A percentile compares a stretch with the other conserved stretches of the same genome.
phyloP scores from a whole-genome alignment of 1,140 invertebrate species.

The Drosophila saltans region DNA sequence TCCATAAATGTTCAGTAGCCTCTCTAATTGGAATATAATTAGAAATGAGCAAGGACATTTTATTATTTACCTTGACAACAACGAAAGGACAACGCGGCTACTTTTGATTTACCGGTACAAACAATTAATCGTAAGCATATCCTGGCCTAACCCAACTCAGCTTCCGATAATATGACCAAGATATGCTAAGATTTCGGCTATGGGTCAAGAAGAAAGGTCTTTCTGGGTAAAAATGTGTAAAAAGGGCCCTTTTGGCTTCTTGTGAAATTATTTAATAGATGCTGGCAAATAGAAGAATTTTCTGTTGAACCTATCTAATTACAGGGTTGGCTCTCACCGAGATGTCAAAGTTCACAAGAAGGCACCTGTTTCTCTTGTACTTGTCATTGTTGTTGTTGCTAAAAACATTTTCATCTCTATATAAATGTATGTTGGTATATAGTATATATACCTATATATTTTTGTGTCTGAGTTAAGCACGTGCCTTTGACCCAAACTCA shows the following conservation, averaged over 20 bases:
- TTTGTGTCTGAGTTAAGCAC: conserved; percentile 41
- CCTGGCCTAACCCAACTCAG: neutral
- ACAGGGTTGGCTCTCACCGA: neutral
- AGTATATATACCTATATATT: conserved; percentile 28
- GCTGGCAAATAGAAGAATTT: neutral
- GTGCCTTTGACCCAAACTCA: conserved; percentile 41
- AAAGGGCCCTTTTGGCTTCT: neutral
- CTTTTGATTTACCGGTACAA: no score
- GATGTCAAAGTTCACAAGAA: conserved; percentile 8
- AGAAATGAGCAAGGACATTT: no score
- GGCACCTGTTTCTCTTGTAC: neutral
- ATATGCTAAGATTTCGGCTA: neutral
- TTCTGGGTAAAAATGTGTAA: no score
- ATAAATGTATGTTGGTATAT: conserved; percentile 22
- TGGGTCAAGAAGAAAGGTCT: neutral
- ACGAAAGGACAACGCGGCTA: no score
- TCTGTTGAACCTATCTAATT: conserved; percentile 13
- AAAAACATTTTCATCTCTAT: conserved; percentile 7
- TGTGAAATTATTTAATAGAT: neutral
- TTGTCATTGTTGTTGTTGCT: neutral
- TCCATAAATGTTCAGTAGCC: no score
- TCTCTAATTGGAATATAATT: no score
- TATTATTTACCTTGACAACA: no score
- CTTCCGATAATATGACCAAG: neutral
- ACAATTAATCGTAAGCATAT: conserved; percentile 1